Base-by-base conservation (phyloP, 2,888 invertebrate species). In the Listrodromus nycthemerus region DNA sequence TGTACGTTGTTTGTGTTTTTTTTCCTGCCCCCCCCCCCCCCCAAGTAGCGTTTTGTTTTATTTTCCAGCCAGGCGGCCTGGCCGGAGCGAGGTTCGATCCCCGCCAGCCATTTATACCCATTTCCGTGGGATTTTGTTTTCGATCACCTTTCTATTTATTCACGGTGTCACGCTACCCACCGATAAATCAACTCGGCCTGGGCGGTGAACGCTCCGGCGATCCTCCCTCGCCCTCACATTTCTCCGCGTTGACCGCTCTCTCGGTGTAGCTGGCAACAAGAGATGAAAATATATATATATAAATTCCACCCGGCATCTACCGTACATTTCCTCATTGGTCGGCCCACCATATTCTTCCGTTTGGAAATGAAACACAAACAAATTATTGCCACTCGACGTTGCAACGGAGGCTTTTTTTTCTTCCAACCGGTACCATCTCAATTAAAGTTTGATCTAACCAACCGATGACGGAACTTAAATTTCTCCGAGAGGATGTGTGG, bases 81-180 rank as follows among this genome's bases (percentile, higher is more conserved):
- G 78, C 73, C 69, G 63, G 41, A 45, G 69, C 70, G 73, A 80
- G 80, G 41, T 80, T 78, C 81, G 80, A 81, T 84, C 33, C 78
- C 85, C 83, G 76, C 85, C 82, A 80, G 84, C 86, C 86, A 83
- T 86, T 86, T 86, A 85, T 87, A 86, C 85, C 87, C 88, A 89
- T 89, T 87, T 87, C 86, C 82, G 86, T 84, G 82, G 86, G 85
- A 87, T 87, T 88, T 87, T 86, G 87, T 87, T 88, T 88, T 87
- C 88, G 88, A 88, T 87, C 86, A 87, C 85, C 82, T 86, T 85
- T 86, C 86, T 88, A 88, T 88, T 88, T 88, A 88, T 89, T 89
- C 89, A 82, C 80, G 83, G 82, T 84, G 82, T 86, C 87, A 87
- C 86, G 87, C 85, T 83, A 86, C 83, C 86, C 86, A 82, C 76